phyloP scores from a whole-genome alignment of 92 coral and sea anemone genomes.

The Nematostella vectensis region DNA sequence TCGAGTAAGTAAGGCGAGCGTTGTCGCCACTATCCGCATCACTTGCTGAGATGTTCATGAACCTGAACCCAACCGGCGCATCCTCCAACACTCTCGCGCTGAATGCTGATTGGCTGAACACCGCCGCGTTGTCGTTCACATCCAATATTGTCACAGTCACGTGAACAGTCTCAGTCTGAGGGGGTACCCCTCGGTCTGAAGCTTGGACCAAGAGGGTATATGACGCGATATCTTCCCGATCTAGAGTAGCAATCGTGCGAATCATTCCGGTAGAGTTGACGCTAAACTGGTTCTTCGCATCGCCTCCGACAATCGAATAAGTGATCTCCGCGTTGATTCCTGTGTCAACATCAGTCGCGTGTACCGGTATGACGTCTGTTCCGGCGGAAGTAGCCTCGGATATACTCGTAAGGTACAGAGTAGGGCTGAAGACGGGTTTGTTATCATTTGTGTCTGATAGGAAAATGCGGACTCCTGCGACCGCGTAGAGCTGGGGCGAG shows the following conservation, averaged over 20 bases:
- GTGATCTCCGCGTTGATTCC: slow-evolving; percentile 49
- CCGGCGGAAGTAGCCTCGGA: slow-evolving; percentile 49
- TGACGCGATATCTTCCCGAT: slow-evolving; percentile 40
- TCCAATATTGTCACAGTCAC: slow-evolving; percentile 45
- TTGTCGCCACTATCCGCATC: slow-evolving; percentile 37
- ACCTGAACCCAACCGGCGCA: slow-evolving; percentile 19
- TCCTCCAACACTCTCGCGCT: slow-evolving; percentile 33
- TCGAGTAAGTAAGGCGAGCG: slow-evolving; percentile 39
- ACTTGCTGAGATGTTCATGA: slow-evolving; percentile 38
- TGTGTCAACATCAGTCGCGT: slow-evolving; percentile 37
- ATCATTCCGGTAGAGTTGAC: slow-evolving; percentile 34
- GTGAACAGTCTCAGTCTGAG: slow-evolving; percentile 38
- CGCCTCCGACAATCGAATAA: slow-evolving; percentile 43
- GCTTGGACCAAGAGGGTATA: slow-evolving; percentile 37
- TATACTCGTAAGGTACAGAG: slow-evolving; percentile 49
- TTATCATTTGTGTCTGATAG: slow-evolving; percentile 51
- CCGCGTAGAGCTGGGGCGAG: slow-evolving; percentile 31
- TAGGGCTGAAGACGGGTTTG: slow-evolving; percentile 55
- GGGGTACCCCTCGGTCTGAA: slow-evolving; percentile 41
- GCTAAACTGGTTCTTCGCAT: slow-evolving; percentile 35
- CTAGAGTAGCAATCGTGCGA: slow-evolving; percentile 34
- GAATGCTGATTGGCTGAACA: slow-evolving; percentile 26
- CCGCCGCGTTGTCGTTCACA: slow-evolving; percentile 43
- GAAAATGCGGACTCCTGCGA: slow-evolving; percentile 47
- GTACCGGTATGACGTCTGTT: slow-evolving; percentile 54